These are phyloP conservation scores for Chrysopilus asiliformis DNA, from an alignment of 2,888 invertebrate species.

Conservation along the genomic window DNA sequence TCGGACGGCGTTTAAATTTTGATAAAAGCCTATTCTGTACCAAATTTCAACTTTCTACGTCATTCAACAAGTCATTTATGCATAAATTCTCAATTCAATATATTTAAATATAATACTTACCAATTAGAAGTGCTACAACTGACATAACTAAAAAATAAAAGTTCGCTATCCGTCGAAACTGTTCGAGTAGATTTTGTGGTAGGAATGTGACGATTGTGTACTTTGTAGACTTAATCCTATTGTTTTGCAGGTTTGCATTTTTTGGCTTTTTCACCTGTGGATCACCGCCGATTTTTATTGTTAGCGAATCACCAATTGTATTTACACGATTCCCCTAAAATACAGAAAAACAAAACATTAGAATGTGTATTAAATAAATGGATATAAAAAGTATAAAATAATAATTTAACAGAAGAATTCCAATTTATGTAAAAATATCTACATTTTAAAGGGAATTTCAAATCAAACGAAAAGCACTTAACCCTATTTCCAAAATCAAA, in stretches of 20 bases:
- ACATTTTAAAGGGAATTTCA: no score
- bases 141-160: conserved; percentile 70
- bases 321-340: conserved; percentile 47
- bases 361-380: not conserved
- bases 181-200: conserved; percentile 69
- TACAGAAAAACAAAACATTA: conserved; percentile 14
- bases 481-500: no score
- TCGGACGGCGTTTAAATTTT: no score
- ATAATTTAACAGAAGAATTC: not conserved
- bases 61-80: no score
- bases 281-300: conserved; percentile 46
- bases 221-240: conserved; percentile 52
- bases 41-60: no score
- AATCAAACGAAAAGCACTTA: no score
- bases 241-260: conserved; percentile 24
- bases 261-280: conserved; percentile 25
- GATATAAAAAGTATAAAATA: not conserved
- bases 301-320: conserved; percentile 42
- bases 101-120: conserved; percentile 30
- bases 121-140: conserved; percentile 51
- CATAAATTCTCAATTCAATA: no score
- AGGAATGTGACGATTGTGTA: conserved; percentile 66
- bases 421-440: no score
- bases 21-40: no score
- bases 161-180: conserved; percentile 71